phyloP scores from a whole-genome alignment of 2,113 vertebrate genomes.

The Plectropomus leopardus region DNA sequence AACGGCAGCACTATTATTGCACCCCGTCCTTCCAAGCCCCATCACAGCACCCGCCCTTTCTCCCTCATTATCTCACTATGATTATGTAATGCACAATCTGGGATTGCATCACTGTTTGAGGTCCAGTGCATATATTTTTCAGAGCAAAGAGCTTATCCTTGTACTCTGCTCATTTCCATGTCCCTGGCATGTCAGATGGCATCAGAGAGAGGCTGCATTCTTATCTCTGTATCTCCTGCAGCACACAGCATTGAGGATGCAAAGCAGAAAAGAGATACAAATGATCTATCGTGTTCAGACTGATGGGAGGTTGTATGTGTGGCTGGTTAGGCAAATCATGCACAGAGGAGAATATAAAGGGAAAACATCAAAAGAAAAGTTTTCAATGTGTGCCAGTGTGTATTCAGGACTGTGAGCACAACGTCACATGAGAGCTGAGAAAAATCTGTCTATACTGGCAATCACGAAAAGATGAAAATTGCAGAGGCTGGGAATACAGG shows the following conservation, averaged over 20 bases:
- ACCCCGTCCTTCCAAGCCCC: not conserved
- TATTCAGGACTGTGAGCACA: not conserved
- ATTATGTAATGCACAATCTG: constrained; percentile 72
- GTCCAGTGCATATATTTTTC: constrained; percentile 58
- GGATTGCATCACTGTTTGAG: constrained; percentile 68
- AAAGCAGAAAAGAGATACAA: constrained; percentile 34
- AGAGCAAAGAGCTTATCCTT: constrained; percentile 67
- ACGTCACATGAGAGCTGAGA: not conserved
- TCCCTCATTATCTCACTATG: constrained; percentile 47
- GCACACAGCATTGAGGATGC: not conserved
- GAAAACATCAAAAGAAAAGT: not conserved
- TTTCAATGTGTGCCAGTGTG: not conserved
- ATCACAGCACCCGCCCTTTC: not conserved
- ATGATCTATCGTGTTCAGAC: not conserved
- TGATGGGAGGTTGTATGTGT: constrained; percentile 4
- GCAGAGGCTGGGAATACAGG: too few species aligned
- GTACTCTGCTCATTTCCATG: constrained; percentile 55
- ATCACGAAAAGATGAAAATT: not conserved
- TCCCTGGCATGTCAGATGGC: constrained; percentile 48
- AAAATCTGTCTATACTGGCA: not conserved
- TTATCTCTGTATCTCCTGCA: constrained; percentile 22
- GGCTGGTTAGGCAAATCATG: not conserved
- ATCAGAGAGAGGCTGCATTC: constrained; percentile 33
- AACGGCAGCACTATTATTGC: constrained; percentile 9
- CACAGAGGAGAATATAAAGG: not conserved